Evolutionary conservation across 2,113 vertebrate species (phyloP).

Genomic region (Argyrosomus japonicus): DNA sequence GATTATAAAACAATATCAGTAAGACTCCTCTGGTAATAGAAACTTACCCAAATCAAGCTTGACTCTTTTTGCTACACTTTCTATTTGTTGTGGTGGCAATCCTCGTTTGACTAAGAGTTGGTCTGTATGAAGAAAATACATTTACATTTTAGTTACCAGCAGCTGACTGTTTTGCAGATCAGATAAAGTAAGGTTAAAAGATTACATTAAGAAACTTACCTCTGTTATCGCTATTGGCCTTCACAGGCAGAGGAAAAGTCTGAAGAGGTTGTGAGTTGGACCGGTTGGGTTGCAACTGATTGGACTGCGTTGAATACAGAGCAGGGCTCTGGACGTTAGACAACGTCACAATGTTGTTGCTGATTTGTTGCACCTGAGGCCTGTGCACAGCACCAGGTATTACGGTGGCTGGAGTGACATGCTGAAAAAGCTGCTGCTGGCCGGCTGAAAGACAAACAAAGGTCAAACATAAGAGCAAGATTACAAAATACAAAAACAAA

Average conservation of each 20-base stretch:
- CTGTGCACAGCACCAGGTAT: constrained; percentile 72
- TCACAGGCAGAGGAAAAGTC: constrained; percentile 39
- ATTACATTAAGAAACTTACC: constrained; percentile 38
- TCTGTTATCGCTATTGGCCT: constrained; percentile 36
- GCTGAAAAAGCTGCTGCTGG: constrained; percentile 69
- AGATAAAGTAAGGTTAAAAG: not conserved
- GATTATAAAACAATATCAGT: not conserved
- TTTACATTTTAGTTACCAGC: not conserved
- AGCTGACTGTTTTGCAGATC: not conserved
- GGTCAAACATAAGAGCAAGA: not conserved
- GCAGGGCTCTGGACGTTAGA: constrained; percentile 77
- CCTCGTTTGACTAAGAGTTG: constrained; percentile 78
- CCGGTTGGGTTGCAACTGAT: constrained; percentile 54
- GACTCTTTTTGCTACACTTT: constrained; percentile 79
- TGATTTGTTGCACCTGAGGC: constrained; percentile 78
- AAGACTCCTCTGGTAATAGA: not conserved
- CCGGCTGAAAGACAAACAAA: constrained; percentile 55
- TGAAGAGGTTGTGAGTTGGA: constrained; percentile 53
- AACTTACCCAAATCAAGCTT: constrained; percentile 79
- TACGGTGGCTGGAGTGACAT: constrained; percentile 58
- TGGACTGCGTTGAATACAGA: constrained; percentile 58
- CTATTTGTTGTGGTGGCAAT: constrained; percentile 73
- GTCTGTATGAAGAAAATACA: constrained; percentile 62
- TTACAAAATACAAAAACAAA: not conserved
- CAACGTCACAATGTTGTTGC: constrained; percentile 78